Evolutionary conservation across 1,140 invertebrate genomes (phyloP).

Genomic region (Bradysia coprophila): DNA sequence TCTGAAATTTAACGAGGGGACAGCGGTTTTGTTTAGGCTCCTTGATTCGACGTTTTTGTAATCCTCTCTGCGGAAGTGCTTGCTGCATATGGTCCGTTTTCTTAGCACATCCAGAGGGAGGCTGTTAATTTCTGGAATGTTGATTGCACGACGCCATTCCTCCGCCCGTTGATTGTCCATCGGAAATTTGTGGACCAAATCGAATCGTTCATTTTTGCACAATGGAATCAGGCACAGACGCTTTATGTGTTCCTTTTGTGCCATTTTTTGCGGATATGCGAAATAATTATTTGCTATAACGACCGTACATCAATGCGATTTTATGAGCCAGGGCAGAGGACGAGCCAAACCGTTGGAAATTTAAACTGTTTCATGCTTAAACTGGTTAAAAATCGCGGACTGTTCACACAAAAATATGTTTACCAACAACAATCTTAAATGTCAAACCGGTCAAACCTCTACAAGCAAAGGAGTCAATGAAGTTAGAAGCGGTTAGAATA

Average conservation of each 20-base stretch:
- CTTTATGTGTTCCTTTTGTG: neutral
- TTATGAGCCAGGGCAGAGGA: too few species aligned
- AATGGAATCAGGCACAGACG: neutral
- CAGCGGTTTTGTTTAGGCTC: slow-evolving; percentile 3
- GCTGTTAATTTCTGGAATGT: neutral
- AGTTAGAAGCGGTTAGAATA: too few species aligned
- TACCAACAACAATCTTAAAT: too few species aligned
- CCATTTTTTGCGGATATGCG: too few species aligned
- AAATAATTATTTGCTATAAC: too few species aligned
- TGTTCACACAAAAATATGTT: too few species aligned
- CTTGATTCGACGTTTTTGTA: slow-evolving; percentile 5
- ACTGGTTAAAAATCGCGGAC: too few species aligned
- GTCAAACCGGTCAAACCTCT: too few species aligned
- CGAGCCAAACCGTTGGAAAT: too few species aligned
- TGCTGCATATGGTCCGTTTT: slow-evolving; percentile 4
- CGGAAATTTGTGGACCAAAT: slow-evolving; percentile 7
- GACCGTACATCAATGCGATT: too few species aligned
- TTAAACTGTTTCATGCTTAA: too few species aligned
- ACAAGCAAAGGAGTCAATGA: too few species aligned
- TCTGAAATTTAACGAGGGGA: slow-evolving; percentile 5
- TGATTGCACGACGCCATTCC: slow-evolving; percentile 3
- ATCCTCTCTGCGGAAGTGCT: slow-evolving; percentile 5
- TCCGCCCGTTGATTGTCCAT: neutral
- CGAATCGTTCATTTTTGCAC: slow-evolving; percentile 4
- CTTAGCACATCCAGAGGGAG: neutral